These are phyloP conservation scores for Calephelis perditalis DNA, from an alignment of 2,888 invertebrate species.

Conservation along the genomic window DNA sequence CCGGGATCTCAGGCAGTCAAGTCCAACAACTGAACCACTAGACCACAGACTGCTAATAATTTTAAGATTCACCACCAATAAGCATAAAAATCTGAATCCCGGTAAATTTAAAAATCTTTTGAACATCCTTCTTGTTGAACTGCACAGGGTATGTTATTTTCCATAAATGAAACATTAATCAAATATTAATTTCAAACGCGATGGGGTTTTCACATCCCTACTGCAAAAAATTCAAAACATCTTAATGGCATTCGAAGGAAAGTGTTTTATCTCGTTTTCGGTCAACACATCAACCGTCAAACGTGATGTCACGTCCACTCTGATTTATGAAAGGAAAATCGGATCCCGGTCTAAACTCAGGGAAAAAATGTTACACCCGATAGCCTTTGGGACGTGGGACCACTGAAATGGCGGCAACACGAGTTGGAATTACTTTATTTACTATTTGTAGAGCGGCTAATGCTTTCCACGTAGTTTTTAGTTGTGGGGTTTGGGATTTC, in stretches of 20 bases:
- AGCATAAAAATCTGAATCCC: no score
- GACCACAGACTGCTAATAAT: no score
- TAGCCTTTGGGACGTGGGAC: slow-evolving; percentile 57
- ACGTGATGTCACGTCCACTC: slow-evolving; percentile 62
- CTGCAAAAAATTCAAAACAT: no score
- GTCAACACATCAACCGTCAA: slow-evolving; percentile 50
- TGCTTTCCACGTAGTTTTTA: slow-evolving; percentile 46
- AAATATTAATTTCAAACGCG: no score
- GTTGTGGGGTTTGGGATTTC: slow-evolving; percentile 31
- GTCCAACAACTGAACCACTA: no score
- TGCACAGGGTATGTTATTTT: no score
- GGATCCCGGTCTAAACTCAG: slow-evolving; percentile 14
- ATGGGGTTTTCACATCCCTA: no score
- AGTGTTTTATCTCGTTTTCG: slow-evolving; percentile 60
- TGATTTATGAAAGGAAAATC: slow-evolving; percentile 60
- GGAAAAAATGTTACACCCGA: slow-evolving; percentile 43
- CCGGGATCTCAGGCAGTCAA: no score
- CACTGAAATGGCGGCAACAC: slow-evolving; percentile 45
- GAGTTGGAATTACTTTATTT: slow-evolving; percentile 58
- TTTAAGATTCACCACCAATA: no score
- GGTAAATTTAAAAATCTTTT: no score
- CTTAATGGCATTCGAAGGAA: slow-evolving; percentile 21
- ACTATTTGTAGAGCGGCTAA: slow-evolving; percentile 32
- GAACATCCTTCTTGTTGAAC: no score
- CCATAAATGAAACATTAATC: no score